phyloP scores from a whole-genome alignment of 2,797 vertebrate genomes.

The Toxotes lorentzi region DNA sequence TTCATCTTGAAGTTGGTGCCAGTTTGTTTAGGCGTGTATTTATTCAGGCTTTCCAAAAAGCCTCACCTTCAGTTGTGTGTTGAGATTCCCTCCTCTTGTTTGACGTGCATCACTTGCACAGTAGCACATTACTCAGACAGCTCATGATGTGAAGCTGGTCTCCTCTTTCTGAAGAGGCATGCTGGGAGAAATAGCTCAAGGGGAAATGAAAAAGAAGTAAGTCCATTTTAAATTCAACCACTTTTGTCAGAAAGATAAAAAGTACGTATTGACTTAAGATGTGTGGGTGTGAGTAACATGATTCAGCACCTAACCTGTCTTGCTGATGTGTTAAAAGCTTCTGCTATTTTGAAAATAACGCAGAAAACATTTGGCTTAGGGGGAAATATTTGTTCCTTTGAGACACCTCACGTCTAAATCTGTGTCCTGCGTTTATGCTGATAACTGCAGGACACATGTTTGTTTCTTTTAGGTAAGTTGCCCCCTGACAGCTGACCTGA shows the following conservation, averaged over 20 bases:
- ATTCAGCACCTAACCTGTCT: slow-evolving; percentile 18
- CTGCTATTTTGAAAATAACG: slow-evolving; percentile 18
- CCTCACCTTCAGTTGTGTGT: slow-evolving; percentile 12
- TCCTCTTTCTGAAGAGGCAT: slow-evolving; percentile 33
- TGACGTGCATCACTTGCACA: slow-evolving; percentile 46
- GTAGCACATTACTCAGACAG: slow-evolving; percentile 43
- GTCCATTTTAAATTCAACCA: slow-evolving; percentile 24
- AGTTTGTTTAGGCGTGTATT: slow-evolving; percentile 50
- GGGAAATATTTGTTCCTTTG: slow-evolving; percentile 15
- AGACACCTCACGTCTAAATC: slow-evolving; percentile 9
- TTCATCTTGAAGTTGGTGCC: slow-evolving; percentile 28
- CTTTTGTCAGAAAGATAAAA: slow-evolving; percentile 13
- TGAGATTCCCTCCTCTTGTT: slow-evolving; percentile 30
- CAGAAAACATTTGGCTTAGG: slow-evolving; percentile 1
- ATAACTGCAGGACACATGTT: slow-evolving; percentile 13
- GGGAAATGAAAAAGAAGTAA: not conserved
- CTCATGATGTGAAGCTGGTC: slow-evolving; percentile 20
- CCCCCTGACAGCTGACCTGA: slow-evolving; percentile 18
- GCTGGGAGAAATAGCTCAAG: slow-evolving; percentile 20
- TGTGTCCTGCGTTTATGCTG: not conserved
- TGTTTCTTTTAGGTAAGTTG: slow-evolving; percentile 21
- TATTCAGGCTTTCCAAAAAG: slow-evolving; percentile 60
- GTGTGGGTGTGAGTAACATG: slow-evolving; percentile 3
- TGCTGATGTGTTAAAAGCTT: slow-evolving; percentile 1
- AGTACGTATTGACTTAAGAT: slow-evolving; percentile 24